Evolutionary conservation across 1,140 invertebrate species (phyloP), one percentile per base, ranked within the genome.

Genomic region (Hylyphantes graminicola): DNA sequence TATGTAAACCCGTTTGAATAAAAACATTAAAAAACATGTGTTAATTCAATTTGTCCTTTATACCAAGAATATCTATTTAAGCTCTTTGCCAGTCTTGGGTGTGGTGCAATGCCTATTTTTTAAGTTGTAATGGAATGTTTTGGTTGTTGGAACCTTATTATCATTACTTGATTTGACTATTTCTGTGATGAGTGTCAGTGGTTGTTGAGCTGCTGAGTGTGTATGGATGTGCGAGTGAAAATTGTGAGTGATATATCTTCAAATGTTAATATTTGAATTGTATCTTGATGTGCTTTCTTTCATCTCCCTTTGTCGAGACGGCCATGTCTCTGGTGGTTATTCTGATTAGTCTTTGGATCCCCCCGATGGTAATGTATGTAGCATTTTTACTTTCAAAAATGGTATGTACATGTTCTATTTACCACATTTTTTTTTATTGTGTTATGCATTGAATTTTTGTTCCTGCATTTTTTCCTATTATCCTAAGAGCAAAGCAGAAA

Each of bases 401-500:
- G 53, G 54, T 75, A 83, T 83, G 70, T 83, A 83, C 59, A 63
- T 3, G 21, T 74, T 74, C n/a, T 75, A 54, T 59, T 74, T n/a
- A 53, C 68, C 68, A 53, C 55, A 72, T 81, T 48, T 81, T 74
- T 82, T 55, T 65, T 55, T 65, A 51, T 72, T 83, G 55, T 83
- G 50, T 83, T 65, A 35, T 74, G 70, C 70, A 74, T 75, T 83
- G 57, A 67, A 70, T 19, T 63, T 78, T 78, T 73, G n/a, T 63
- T 74, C 80, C 80, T 83, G 80, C 70, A 74, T 83, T 64, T 78
- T 35, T 81, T 67, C 57, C 70, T 83, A 63, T 83, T 83, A 57
- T 83, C 80, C 61, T 74, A 74, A 59, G 75, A 75, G 21, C 53
- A 83, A 83, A 74, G 54, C 53, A 83, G 80, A 83, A 74, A 83